Percentiles rank a stretch among this genome's conserved stretches.
Evolutionary conservation across 1,140 invertebrate species (phyloP).

Genomic region (Lepidostoma basale): DNA sequence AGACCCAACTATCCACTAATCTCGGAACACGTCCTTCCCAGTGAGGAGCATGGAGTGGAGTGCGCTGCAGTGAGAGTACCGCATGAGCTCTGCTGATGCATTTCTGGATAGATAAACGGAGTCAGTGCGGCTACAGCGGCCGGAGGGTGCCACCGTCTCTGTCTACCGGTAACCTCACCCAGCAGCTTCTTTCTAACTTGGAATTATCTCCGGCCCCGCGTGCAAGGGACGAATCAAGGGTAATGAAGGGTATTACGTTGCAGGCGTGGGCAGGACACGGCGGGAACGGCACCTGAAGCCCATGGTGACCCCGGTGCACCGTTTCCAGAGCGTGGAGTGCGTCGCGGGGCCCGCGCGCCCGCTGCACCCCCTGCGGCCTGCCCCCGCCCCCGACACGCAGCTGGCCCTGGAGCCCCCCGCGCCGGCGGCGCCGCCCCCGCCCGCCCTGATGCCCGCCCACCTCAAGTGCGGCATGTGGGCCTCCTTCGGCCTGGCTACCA

Average conservation of each 20-base stretch:
- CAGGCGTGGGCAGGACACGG: slow-evolving; percentile 51
- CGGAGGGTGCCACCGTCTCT: slow-evolving; percentile 62
- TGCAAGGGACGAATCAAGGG: no score
- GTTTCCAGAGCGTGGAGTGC: slow-evolving; percentile 67
- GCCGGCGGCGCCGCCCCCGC: slow-evolving; percentile 53
- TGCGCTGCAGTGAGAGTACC: neutral
- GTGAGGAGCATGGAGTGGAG: neutral
- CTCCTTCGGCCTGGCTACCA: slow-evolving; percentile 67
- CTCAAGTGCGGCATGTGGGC: slow-evolving; percentile 71
- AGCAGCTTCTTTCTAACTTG: neutral
- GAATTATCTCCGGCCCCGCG: neutral
- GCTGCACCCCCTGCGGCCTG: slow-evolving; percentile 19
- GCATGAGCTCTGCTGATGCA: slow-evolving; percentile 60
- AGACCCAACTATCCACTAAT: no score
- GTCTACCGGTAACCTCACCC: slow-evolving; percentile 53
- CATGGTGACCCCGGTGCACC: slow-evolving; percentile 72
- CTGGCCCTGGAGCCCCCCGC: slow-evolving; percentile 55
- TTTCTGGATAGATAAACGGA: slow-evolving; percentile 76
- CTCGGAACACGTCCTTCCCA: neutral
- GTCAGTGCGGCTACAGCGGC: slow-evolving; percentile 69
- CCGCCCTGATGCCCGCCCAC: slow-evolving; percentile 62
- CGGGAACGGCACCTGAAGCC: slow-evolving; percentile 57
- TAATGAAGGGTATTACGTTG: neutral
- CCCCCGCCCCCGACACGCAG: slow-evolving; percentile 48
- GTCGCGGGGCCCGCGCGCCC: slow-evolving; percentile 59